These are phyloP conservation scores for Chrysolina oricalcia DNA, from an alignment of 2,888 invertebrate species.

Conservation along the genomic window DNA sequence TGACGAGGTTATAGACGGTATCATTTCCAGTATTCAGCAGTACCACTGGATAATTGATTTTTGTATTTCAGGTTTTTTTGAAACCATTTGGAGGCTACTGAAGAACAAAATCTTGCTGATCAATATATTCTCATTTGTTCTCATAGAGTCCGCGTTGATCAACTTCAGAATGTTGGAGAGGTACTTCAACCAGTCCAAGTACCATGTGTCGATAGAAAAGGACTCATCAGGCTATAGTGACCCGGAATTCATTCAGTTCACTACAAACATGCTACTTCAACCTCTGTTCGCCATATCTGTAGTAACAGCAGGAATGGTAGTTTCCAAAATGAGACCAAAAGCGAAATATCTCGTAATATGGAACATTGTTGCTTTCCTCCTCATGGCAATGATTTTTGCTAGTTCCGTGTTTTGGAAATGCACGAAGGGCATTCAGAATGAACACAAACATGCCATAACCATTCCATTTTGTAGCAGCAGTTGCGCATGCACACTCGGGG, in stretches of 20 bases:
- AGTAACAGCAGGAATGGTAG: slow-evolving; percentile 74
- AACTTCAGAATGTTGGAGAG: slow-evolving; percentile 76
- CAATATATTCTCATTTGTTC: slow-evolving; percentile 73
- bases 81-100: slow-evolving; percentile 73
- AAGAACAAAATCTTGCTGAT: slow-evolving; percentile 74
- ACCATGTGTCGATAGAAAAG: slow-evolving; percentile 73
- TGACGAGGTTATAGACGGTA: slow-evolving; percentile 55
- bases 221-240: slow-evolving; percentile 74
- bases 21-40: background rate
- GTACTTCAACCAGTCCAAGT: slow-evolving; percentile 76
- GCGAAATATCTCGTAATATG: slow-evolving; percentile 73
- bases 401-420: slow-evolving; percentile 65
- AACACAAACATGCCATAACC: slow-evolving; percentile 69
- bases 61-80: slow-evolving; percentile 68
- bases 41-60: background rate
- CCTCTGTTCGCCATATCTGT: slow-evolving; percentile 74
- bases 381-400: slow-evolving; percentile 72
- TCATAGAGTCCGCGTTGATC: slow-evolving; percentile 73
- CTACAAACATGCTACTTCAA: slow-evolving; percentile 75
- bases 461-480: slow-evolving; percentile 74
- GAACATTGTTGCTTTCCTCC: slow-evolving; percentile 69
- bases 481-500: slow-evolving; percentile 73
- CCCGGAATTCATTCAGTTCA: slow-evolving; percentile 73
- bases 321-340: slow-evolving; percentile 73
- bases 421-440: slow-evolving; percentile 65